Base-by-base conservation (phyloP, 2,888 invertebrate genomes). In the Malachius bipustulatus region DNA sequence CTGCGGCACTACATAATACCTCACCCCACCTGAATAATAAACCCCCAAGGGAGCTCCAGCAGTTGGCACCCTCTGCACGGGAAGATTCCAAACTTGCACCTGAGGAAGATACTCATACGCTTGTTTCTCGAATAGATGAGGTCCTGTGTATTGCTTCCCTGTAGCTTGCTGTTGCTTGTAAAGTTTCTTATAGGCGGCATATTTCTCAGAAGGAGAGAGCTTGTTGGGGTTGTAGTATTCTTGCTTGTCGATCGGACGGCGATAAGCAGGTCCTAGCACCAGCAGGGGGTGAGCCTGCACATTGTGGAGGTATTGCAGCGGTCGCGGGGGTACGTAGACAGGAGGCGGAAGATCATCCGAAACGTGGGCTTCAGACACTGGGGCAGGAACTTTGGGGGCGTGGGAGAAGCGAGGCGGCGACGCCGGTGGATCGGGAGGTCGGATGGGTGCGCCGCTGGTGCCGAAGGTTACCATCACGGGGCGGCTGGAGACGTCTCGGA, bases 391-490 rank as follows among this genome's bases (percentile, higher is more conserved):
- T 30, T 47, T 41, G 4, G 40, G 46, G 12, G 16, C 16, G 6
- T 35, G 28, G 4, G 40, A 35, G n/a, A 59, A 59, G 10, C 57
- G 42, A 27, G 16, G 62, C 60, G n/a, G 60, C 62, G 47, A 55
- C 51, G 16, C 57, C 60, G 3, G 62, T 62, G 19, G n/a, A 8
- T 35, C 30, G 4, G 40, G 35, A n/a, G 59, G 59, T 11, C 57
- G 42, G 28, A 63, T 62, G 16, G 62, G 60, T n/a, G 60, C 62
- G 47, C 55, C 51, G 16, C 57, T 61, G 3, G 62, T 62, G 19
- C 63, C 63, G 42, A 59, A 63, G 24, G 57, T 51, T 15, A 63
- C 62, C 59, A 59, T 60, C 38, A 62, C n/a, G n/a, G n/a, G n/a
- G n/a, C n/a, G n/a, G n/a, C n/a, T n/a, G n/a, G n/a, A n/a, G n/a